Base-by-base conservation (phyloP, 35 echinoderm and acorn worm genomes). In the Chiridota heheva region DNA sequence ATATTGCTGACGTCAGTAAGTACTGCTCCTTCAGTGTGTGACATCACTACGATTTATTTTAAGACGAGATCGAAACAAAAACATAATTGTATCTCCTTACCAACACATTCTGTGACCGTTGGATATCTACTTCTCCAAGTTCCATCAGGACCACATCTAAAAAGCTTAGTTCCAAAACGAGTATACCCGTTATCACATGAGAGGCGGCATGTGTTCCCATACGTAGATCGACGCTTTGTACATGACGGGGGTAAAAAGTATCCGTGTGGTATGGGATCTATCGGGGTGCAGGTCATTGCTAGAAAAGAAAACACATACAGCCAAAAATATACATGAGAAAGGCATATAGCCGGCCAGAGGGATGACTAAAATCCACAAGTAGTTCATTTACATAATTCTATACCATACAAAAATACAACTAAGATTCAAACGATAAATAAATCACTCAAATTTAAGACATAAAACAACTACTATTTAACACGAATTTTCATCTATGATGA, bases 231-330 rank as follows among this genome's bases (percentile, higher is more conserved):
- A 0, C 72, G 28, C 27, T 40, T 20, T 29, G 47, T 94, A 42
- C 91, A 94, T 20, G 70, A 10, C 0, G 42, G 20, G 12, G 86
- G 79, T 16, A 44, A 40, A 22, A 84, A 22, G 2, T 17, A 60
- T 4, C 79, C 85, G 36, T 88, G 38, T 7, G 60, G 41, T 8
- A 89, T 60, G 5, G 72, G 18, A 29, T 67, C 24, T 20, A 94
- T 51, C 0, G 71, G 39, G 30, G 60, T 79, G 57, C 91, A 94
- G 17, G 63, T 81, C 2, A 94, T 74, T 4, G 78, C 91, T 94
- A 58, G 66, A 53, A 62, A 18, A 34, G 16, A 66, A 51, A 27
- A 38, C 39, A 70, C n/a, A 70, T n/a, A 32, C 31, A 32, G 32
- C 31, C 16, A 30, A 15, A 30, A 20, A 17, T 25, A 0, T 20